phyloP scores from a whole-genome alignment of 2,113 vertebrate species.

The Sinocyclocheilus anophthalmus region DNA sequence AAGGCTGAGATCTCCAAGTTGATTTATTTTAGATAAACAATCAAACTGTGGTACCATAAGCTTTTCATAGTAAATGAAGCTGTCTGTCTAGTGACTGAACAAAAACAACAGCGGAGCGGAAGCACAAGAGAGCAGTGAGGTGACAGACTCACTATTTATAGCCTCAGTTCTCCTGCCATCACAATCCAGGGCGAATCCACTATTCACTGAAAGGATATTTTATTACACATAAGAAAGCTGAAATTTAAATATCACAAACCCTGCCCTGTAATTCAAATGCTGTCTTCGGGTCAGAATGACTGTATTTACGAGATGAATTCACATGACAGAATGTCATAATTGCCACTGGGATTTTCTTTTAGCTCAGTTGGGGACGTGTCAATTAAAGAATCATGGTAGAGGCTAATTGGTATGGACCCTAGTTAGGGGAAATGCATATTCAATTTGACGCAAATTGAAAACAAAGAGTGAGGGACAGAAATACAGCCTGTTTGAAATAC shows the following conservation, averaged over 20 bases:
- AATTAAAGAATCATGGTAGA: not conserved
- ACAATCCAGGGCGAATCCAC: not conserved
- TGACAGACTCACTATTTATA: slow-evolving; percentile 2
- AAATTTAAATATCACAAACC: not conserved
- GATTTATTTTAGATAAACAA: not conserved
- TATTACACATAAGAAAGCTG: not conserved
- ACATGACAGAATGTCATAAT: not conserved
- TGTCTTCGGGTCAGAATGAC: not conserved
- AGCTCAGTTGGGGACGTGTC: not conserved
- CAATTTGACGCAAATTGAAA: not conserved
- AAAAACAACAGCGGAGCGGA: not conserved
- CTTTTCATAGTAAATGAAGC: not conserved
- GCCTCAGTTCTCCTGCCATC: not conserved
- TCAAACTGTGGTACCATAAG: not conserved
- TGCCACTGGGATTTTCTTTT: not conserved
- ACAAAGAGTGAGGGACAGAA: not conserved
- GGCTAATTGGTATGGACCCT: not conserved
- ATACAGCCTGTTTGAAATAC: not conserved
- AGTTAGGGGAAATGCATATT: not conserved
- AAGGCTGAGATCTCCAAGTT: not conserved
- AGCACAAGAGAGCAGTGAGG: not conserved
- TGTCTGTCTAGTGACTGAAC: not conserved
- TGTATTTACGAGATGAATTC: not conserved
- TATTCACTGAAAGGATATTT: not conserved
- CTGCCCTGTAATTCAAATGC: not conserved